Evolutionary conservation across 1,140 invertebrate genomes (phyloP).

Genomic region (Anastrepha ludens): DNA sequence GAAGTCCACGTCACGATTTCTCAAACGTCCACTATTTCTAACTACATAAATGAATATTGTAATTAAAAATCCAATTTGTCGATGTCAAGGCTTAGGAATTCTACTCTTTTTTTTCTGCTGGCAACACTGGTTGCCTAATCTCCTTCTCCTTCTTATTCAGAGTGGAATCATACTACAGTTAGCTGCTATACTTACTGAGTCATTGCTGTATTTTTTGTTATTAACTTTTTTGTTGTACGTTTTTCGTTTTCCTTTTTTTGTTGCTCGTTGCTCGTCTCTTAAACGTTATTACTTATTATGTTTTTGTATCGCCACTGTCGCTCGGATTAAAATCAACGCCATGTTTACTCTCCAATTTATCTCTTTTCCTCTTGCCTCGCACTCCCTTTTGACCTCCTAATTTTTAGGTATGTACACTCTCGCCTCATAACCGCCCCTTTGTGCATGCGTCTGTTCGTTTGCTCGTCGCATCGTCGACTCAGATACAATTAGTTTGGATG

Average conservation of each 20-base stretch:
- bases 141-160: background rate
- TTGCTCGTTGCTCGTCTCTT: background rate
- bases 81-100: background rate
- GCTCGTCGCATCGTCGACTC: background rate
- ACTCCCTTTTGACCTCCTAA: background rate
- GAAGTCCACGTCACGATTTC: no score
- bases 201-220: background rate
- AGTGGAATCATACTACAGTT: background rate
- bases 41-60: no score
- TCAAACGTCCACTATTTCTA: no score
- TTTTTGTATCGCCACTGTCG: constrained; percentile 17
- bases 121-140: background rate
- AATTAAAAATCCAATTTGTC: no score
- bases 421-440: background rate
- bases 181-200: background rate
- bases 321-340: constrained; percentile 29
- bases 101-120: background rate
- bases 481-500: constrained; percentile 73
- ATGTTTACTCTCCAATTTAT: background rate
- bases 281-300: constrained; percentile 29
- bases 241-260: background rate
- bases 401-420: background rate
- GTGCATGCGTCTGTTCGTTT: no score
- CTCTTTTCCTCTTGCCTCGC: background rate
- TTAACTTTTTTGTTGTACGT: background rate